Base-by-base conservation (phyloP, 2,888 invertebrate genomes). In the Zhuqinia jingwanae region DNA sequence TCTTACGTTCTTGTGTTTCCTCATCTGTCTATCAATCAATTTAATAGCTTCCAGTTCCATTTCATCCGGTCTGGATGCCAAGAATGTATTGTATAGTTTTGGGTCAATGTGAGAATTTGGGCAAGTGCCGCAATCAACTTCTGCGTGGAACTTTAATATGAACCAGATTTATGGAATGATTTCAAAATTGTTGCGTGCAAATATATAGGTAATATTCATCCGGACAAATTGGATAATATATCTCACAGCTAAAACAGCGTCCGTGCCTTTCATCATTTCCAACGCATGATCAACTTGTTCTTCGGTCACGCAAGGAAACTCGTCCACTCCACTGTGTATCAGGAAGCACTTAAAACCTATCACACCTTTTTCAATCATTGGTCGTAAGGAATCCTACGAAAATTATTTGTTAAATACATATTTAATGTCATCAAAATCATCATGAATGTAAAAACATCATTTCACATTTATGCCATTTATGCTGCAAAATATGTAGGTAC, bases 331-430 rank as follows among this genome's bases (percentile, higher is more conserved):
- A 87, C 95, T 95, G 0, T 95, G 94, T 90, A 95, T 94, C 1
- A 96, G 92, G 87, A 95, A 95, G 91, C 96, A 95, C 92, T 96
- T 96, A 90, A 96, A 95, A 1, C 96, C 96, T 42, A 95, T 94
- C 0, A 95, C 95, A 0, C 96, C 96, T 77, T 94, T 94, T 10
- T 93, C 92, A 0, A 95, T 93, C 87, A 96, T 92, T 10, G 93
- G 93, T 47, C 92, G 92, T 30, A 95, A 92, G 0, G 95, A 94
- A 88, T 93, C 92, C 95, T 95, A 91, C 22, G 91, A 56, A 17
- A 17, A 75, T 17, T 75, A 45, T 36, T 36, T 36, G 36, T 36
- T 3, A n/a, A n/a, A n/a, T n/a, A n/a, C n/a, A n/a, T n/a, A 58
- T 50, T n/a, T 13, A 30, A 2, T 30, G 15, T 20, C 22, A 60